A percentile compares a stretch with the other conserved stretches of the same genome.
These are phyloP conservation scores for Pagrus major DNA, from an alignment of 2,113 vertebrate genomes.

Conservation along the genomic window DNA sequence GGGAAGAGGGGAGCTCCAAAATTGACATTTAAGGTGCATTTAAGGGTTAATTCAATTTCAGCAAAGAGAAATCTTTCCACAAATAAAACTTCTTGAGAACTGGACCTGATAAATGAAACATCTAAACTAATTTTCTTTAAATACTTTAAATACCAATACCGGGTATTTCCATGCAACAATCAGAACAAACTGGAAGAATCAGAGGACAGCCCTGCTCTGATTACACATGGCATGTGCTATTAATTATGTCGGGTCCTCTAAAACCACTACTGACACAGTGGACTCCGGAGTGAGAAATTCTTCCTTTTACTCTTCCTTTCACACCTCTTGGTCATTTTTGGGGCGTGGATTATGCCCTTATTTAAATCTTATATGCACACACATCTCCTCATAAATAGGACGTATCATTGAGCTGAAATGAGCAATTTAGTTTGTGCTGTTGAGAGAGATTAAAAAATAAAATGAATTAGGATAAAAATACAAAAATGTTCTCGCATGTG, in stretches of 20 bases:
- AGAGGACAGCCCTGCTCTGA: not conserved
- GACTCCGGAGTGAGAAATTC: not conserved
- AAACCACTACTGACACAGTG: not conserved
- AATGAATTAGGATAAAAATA: not conserved
- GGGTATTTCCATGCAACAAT: too few relatives aligned
- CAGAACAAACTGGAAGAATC: too few relatives aligned
- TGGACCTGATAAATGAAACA: conserved; percentile 1
- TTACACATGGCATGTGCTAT: not conserved
- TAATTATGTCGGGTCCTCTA: not conserved
- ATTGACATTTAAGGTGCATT: conserved; percentile 6
- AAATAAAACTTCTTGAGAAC: not conserved
- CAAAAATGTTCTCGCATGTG: not conserved
- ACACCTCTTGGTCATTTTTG: not conserved
- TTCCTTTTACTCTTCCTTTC: not conserved
- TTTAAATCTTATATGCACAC: not conserved
- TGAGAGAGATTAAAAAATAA: not conserved
- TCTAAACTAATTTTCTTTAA: not conserved
- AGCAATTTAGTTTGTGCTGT: not conserved
- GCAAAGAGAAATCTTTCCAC: not conserved
- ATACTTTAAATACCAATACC: not conserved
- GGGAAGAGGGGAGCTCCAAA: not conserved
- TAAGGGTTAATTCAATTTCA: conserved; percentile 7
- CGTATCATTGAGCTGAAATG: too few relatives aligned
- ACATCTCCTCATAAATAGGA: too few relatives aligned
- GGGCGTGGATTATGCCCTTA: not conserved